Conservation (phyloP, 2,888 invertebrate genomes). For the Dryocosmus kuriphilus region DNA sequence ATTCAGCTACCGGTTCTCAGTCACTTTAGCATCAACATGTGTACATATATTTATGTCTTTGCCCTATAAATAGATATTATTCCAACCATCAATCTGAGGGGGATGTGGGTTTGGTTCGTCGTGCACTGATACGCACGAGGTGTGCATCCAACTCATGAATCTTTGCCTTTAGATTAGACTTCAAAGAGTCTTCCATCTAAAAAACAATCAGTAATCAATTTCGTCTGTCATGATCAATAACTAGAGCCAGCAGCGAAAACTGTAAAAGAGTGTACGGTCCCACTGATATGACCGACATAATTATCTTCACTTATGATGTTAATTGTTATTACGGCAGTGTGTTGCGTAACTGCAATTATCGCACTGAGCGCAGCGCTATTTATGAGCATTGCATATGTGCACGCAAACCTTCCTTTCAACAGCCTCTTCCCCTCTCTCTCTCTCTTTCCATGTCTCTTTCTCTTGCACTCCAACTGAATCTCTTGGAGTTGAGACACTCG, state of each 20-base stretch:
- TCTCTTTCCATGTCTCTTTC: too few relatives aligned
- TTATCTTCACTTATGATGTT: conserved; percentile 63
- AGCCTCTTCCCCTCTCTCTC: conserved; percentile 29
- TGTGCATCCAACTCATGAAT: conserved; percentile 18
- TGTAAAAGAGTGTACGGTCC: conserved; percentile 48
- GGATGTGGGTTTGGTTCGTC: conserved; percentile 52
- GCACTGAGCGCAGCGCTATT: conserved; percentile 53
- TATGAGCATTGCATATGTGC: conserved; percentile 55
- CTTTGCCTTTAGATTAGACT: background rate
- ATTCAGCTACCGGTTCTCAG: conserved; percentile 48
- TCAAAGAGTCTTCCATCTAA: too few relatives aligned
- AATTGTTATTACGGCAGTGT: conserved; percentile 69
- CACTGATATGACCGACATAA: conserved; percentile 58
- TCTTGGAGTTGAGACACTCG: background rate
- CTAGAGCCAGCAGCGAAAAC: conserved; percentile 42
- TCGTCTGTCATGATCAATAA: conserved; percentile 33
- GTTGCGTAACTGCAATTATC: conserved; percentile 72
- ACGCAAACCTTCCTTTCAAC: conserved; percentile 49
- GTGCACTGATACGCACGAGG: conserved; percentile 52
- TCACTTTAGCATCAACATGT: conserved; percentile 44
- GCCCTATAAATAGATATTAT: conserved; percentile 56
- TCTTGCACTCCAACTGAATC: too few relatives aligned
- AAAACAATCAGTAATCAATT: background rate
- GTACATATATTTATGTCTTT: conserved; percentile 40
- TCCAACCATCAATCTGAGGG: conserved; percentile 51